Conservation (phyloP, 2,888 invertebrate genomes). For the Brachypterus glaber region DNA sequence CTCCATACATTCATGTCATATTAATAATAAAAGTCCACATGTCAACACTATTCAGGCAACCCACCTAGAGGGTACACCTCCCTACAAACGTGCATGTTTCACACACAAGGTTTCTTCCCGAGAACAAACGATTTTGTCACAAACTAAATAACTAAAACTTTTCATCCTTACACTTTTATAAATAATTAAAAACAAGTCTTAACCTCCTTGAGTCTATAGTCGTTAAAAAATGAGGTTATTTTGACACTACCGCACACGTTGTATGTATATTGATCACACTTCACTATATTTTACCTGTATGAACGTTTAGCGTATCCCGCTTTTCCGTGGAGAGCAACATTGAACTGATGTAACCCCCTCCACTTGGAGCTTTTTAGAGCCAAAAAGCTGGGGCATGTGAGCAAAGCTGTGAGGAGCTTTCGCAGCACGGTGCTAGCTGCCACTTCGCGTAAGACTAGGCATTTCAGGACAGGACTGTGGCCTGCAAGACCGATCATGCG, state of each 20-base stretch:
- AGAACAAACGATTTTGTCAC: conserved; percentile 12
- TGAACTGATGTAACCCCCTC: conserved; percentile 20
- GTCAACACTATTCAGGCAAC: conserved; percentile 12
- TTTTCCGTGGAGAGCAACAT: conserved; percentile 23
- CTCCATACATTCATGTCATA: conserved; percentile 30
- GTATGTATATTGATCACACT: conserved; percentile 28
- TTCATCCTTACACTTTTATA: too few relatives aligned
- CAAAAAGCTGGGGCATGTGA: conserved; percentile 1
- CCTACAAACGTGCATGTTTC: conserved; percentile 20
- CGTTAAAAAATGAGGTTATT: too few relatives aligned
- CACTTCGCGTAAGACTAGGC: conserved; percentile 23
- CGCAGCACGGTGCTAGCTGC: conserved; percentile 14
- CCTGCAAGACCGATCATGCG: conserved; percentile 1
- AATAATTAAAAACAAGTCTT: too few relatives aligned
- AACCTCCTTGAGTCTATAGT: too few relatives aligned
- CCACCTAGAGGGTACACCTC: conserved; percentile 24
- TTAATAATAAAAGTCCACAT: conserved; percentile 13
- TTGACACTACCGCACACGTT: conserved; percentile 27
- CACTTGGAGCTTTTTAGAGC: background rate
- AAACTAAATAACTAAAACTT: too few relatives aligned
- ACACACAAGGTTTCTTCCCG: conserved; percentile 16
- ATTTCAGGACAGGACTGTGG: conserved; percentile 16
- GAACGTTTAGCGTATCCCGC: conserved; percentile 20
- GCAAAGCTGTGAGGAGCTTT: conserved; percentile 4
- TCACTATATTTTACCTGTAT: conserved; percentile 29